Percentiles rank a stretch among this genome's conserved stretches.
phyloP scores from a whole-genome alignment of 2,888 invertebrate species.

The Trilocha varians region DNA sequence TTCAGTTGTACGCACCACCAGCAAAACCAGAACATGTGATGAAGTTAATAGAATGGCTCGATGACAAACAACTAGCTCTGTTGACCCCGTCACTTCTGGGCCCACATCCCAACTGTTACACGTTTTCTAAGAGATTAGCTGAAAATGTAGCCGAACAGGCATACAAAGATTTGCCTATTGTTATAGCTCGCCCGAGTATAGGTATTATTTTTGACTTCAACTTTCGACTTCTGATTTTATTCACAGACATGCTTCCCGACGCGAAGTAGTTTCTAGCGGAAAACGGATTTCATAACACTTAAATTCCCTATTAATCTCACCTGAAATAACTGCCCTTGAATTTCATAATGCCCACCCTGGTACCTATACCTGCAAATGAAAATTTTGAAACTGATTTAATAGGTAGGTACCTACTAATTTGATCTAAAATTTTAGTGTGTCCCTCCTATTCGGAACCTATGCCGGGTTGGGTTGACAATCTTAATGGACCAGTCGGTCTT shows the following conservation, averaged over 20 bases:
- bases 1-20: constrained; percentile 78
- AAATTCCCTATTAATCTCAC: too few species aligned
- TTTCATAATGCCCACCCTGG: too few species aligned
- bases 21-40: constrained; percentile 82
- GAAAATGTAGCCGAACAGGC: constrained; percentile 87
- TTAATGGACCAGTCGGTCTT: constrained; percentile 91
- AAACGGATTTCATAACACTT: too few species aligned
- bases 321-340: too few species aligned
- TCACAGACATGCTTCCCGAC: too few species aligned
- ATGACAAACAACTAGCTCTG: constrained; percentile 75
- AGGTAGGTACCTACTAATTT: too few species aligned
- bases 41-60: constrained; percentile 80
- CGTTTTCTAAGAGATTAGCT: constrained; percentile 93
- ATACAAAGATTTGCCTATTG: constrained; percentile 82
- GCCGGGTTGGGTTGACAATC: constrained; percentile 92
- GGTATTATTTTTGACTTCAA: too few species aligned
- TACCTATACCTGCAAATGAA: too few species aligned
- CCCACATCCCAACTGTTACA: constrained; percentile 94
- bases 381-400: too few species aligned
- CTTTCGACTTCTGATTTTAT: too few species aligned
- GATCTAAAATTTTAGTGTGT: constrained; percentile 39
- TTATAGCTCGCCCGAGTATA: constrained; percentile 93
- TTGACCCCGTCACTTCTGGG: constrained; percentile 79
- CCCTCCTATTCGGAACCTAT: constrained; percentile 77
- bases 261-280: too few species aligned